These are phyloP conservation scores for Anisognathus igniventris DNA, from an alignment of 2,797 vertebrate species.

Conservation along the genomic window DNA sequence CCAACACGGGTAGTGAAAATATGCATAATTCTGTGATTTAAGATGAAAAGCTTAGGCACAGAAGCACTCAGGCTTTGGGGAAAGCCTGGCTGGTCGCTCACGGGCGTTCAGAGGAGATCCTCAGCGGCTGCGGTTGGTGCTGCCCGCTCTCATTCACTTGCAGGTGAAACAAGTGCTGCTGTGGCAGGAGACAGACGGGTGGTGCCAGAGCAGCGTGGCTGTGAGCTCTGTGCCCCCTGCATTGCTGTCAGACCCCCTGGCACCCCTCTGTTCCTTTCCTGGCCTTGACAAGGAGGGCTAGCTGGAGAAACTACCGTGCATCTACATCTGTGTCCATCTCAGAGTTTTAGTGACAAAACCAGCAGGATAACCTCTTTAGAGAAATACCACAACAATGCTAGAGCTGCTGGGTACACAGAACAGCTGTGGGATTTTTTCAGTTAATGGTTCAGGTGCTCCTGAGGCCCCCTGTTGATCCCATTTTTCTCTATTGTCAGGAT, in stretches of 20 bases:
- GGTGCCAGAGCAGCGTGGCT: fast-evolving
- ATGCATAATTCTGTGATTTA: background rate
- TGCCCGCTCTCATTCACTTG: background rate
- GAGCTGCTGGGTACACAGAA: background rate
- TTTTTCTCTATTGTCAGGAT: background rate
- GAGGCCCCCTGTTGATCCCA: background rate
- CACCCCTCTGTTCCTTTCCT: background rate
- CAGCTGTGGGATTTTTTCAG: background rate
- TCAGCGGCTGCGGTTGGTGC: fast-evolving
- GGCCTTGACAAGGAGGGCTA: fast-evolving
- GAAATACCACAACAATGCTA: background rate
- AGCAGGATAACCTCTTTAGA: background rate
- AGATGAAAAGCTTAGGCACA: background rate
- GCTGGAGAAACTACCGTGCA: background rate
- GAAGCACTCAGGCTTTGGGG: background rate
- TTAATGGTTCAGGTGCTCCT: background rate
- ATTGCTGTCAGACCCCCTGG: background rate
- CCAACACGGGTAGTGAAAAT: background rate
- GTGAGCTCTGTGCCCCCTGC: fast-evolving
- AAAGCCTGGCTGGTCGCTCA: background rate
- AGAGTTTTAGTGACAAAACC: background rate
- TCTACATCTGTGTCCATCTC: background rate
- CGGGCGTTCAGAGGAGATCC: background rate
- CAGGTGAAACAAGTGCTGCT: background rate
- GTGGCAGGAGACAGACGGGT: background rate